Percentiles rank a stretch among this genome's conserved stretches.
Conservation (phyloP, 2,113 vertebrate species). For the Actenoides hombroni region DNA sequence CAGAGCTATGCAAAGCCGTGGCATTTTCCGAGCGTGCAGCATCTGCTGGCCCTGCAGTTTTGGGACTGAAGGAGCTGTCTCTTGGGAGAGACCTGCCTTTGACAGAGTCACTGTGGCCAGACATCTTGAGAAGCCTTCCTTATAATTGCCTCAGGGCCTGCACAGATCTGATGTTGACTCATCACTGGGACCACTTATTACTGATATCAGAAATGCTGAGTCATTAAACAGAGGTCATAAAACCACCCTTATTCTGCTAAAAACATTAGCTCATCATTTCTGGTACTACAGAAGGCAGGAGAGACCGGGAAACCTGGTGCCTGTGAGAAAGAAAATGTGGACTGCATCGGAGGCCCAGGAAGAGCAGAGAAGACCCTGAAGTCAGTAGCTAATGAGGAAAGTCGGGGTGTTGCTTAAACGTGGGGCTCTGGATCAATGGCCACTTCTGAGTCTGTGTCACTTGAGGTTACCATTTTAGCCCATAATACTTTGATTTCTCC, state of each 20-base stretch:
- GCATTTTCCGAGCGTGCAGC: fast-evolving
- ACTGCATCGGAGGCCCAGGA: neutral
- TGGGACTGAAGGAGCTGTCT: neutral
- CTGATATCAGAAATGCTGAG: slow-evolving; percentile 9
- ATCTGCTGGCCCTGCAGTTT: neutral
- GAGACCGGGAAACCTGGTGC: neutral
- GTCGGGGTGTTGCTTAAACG: neutral
- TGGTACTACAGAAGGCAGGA: neutral
- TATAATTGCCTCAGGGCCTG: neutral
- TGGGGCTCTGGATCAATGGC: neutral
- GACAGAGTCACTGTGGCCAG: neutral
- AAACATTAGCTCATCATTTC: slow-evolving; percentile 28
- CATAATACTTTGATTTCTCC: neutral
- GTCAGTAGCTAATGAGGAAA: neutral
- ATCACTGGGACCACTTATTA: neutral
- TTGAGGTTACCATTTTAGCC: neutral
- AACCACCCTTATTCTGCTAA: neutral
- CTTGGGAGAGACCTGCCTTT: neutral
- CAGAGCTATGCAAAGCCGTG: neutral
- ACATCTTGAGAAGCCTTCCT: neutral
- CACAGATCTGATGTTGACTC: neutral
- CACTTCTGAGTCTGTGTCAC: neutral
- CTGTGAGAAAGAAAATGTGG: neutral
- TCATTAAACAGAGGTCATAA: slow-evolving; percentile 40
- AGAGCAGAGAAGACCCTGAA: neutral